Percentiles rank a stretch among this genome's conserved stretches.
Conservation (phyloP, 2,113 vertebrate species). For the Spheniscus mendiculus region DNA sequence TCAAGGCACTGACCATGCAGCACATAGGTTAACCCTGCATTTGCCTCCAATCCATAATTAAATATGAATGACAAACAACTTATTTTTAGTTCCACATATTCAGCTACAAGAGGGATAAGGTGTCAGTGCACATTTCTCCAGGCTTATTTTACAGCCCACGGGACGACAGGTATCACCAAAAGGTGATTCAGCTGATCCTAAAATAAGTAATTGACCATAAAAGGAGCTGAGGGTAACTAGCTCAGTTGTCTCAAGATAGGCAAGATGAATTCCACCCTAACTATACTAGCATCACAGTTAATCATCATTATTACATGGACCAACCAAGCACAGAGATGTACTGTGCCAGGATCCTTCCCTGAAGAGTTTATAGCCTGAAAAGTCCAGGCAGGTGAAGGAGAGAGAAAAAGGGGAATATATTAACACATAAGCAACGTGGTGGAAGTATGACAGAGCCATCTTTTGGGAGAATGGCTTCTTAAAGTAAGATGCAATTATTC, state of each 20-base stretch:
- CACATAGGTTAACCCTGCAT: neutral
- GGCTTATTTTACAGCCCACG: neutral
- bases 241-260: neutral
- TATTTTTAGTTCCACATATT: neutral
- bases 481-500: neutral
- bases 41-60: neutral
- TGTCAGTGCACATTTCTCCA: neutral
- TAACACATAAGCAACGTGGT: neutral
- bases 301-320: neutral
- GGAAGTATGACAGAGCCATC: neutral
- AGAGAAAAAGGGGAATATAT: neutral
- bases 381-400: neutral
- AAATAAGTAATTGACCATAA: neutral
- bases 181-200: neutral
- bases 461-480: neutral
- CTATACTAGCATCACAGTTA: neutral
- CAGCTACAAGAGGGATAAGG: neutral
- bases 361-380: neutral
- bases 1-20: neutral
- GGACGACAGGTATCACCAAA: neutral
- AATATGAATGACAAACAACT: neutral
- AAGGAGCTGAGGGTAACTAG: neutral
- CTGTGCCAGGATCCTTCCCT: neutral
- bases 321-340: neutral
- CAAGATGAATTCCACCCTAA: neutral